Evolutionary conservation across 2,113 vertebrate genomes (phyloP).

Genomic region (Casuarius casuarius): DNA sequence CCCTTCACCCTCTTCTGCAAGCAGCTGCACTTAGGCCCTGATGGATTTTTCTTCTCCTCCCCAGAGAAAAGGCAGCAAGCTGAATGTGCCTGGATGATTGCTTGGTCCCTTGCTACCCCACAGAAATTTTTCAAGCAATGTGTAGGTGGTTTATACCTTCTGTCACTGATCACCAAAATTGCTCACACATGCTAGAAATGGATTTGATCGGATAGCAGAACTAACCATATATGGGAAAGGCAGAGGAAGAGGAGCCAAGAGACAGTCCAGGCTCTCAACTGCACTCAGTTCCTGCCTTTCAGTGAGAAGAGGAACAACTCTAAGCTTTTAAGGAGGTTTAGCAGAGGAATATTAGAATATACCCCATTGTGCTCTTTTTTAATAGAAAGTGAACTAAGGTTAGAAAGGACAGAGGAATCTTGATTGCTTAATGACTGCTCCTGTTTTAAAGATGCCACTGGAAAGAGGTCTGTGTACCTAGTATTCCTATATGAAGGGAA

Average conservation of each 20-base stretch:
- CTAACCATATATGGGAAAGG: background rate
- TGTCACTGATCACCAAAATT: background rate
- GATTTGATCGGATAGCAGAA: background rate
- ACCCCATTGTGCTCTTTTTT: background rate
- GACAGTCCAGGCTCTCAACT: background rate
- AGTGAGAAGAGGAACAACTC: slow-evolving; percentile 28
- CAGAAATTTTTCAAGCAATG: background rate
- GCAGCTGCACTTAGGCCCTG: background rate
- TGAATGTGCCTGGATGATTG: background rate
- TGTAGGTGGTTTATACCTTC: background rate
- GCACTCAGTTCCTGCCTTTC: background rate
- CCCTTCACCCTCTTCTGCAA: background rate
- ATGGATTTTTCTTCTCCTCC: background rate
- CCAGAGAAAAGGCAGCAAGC: background rate
- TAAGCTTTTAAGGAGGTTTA: slow-evolving; percentile 39
- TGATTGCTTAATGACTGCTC: background rate
- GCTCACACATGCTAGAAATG: background rate
- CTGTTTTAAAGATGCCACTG: slow-evolving; percentile 48
- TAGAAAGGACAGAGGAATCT: background rate
- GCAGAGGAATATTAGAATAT: slow-evolving; percentile 12
- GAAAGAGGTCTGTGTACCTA: background rate
- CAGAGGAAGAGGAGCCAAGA: background rate
- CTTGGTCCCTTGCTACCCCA: background rate
- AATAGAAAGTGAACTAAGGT: background rate
- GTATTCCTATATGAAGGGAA: background rate